A percentile compares a stretch with the other conserved stretches of the same genome.
These are phyloP conservation scores for Harpagifer antarcticus DNA, from an alignment of 2,797 vertebrate species.

Conservation along the genomic window DNA sequence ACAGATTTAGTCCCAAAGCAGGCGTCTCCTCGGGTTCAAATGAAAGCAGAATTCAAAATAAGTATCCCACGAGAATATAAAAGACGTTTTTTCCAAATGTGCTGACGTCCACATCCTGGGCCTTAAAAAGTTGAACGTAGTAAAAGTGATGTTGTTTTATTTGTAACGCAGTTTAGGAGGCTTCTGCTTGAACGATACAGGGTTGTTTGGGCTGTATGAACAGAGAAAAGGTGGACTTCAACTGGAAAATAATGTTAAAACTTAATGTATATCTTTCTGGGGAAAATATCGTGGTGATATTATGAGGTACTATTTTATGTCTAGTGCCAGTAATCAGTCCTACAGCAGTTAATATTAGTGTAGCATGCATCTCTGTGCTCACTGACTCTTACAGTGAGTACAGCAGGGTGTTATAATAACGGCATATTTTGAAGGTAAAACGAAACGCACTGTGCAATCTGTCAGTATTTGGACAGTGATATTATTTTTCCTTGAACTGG, in stretches of 20 bases:
- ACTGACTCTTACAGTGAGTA: background rate
- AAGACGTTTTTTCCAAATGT: constrained; percentile 29
- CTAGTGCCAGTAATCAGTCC: background rate
- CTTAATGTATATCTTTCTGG: too few species aligned
- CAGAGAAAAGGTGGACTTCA: background rate
- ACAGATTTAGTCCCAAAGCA: constrained; percentile 69
- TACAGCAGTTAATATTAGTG: background rate
- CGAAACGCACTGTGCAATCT: constrained; percentile 2
- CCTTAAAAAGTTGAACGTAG: background rate
- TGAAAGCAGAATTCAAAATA: constrained; percentile 60
- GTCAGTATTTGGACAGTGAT: constrained; percentile 22
- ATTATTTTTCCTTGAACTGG: constrained; percentile 40
- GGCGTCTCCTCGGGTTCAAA: constrained; percentile 52
- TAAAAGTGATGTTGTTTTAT: background rate
- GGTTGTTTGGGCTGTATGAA: background rate
- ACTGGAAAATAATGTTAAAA: too few species aligned
- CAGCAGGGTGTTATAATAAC: background rate
- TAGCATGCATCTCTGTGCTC: background rate
- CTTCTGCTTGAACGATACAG: background rate
- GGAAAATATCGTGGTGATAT: too few species aligned
- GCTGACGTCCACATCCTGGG: background rate
- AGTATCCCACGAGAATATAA: constrained; percentile 23
- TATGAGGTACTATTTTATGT: background rate
- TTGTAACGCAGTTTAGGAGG: background rate
- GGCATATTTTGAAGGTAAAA: constrained; percentile 14